A percentile compares a stretch with the other conserved stretches of the same genome.
Evolutionary conservation across 2,797 vertebrate genomes (phyloP).

Genomic region (Squalus acanthias): DNA sequence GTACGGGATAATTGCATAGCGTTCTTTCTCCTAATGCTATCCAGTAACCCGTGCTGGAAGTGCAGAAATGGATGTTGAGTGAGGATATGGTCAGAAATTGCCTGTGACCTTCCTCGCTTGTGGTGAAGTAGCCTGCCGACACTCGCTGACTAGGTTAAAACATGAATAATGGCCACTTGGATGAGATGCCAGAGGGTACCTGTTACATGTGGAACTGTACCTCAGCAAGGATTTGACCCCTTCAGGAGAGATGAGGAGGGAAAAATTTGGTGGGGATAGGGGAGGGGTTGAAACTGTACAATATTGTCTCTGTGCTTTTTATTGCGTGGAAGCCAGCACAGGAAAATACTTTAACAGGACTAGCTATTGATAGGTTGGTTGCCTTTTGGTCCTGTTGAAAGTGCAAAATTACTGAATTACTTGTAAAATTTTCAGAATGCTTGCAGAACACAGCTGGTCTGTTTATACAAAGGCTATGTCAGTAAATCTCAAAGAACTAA

Average conservation of each 20-base stretch:
- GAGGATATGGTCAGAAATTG: neutral
- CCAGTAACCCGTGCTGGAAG: neutral
- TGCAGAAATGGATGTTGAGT: neutral
- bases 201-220: neutral
- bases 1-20: neutral
- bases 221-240: neutral
- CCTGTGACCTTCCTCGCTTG: neutral
- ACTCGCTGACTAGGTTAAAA: neutral
- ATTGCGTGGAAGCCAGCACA: neutral
- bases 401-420: neutral
- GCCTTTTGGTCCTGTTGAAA: neutral
- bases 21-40: neutral
- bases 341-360: neutral
- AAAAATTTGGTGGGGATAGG: no score
- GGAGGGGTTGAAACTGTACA: neutral
- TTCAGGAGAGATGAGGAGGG: neutral
- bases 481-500: neutral
- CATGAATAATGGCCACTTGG: constrained; percentile 15
- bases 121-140: neutral
- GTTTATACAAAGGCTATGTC: neutral
- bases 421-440: constrained; percentile 7
- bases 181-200: neutral
- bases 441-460: neutral
- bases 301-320: neutral
- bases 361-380: neutral